A percentile compares a stretch with the other conserved stretches of the same genome.
phyloP scores from a whole-genome alignment of 2,888 invertebrate species.

The Euzophera pinguis region DNA sequence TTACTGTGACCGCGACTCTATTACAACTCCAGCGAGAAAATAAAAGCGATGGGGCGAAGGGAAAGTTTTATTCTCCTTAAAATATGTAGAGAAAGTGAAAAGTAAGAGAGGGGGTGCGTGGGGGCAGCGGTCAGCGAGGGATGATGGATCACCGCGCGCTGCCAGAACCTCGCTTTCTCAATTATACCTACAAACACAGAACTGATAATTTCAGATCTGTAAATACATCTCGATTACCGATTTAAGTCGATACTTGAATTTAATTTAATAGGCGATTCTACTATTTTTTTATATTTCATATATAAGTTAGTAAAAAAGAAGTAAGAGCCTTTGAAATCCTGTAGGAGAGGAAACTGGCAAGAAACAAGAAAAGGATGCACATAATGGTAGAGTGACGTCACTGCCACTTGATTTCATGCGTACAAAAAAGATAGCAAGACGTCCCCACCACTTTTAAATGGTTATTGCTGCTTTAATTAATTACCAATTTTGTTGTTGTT shows the following conservation, averaged over 20 bases:
- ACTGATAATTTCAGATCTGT: conserved; percentile 48
- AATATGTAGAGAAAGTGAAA: conserved; percentile 81
- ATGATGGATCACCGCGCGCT: conserved; percentile 77
- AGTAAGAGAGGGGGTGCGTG: conserved; percentile 65
- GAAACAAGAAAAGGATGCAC: no score
- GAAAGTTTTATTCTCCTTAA: conserved; percentile 79
- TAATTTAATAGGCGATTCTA: not conserved
- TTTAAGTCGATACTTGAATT: not conserved
- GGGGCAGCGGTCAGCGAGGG: conserved; percentile 71
- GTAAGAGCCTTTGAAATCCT: no score
- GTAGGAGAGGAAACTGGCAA: no score
- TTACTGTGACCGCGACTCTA: conserved; percentile 46
- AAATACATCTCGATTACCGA: not conserved
- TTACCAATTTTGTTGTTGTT: no score
- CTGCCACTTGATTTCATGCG: no score
- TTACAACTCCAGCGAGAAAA: conserved; percentile 59
- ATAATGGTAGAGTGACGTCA: no score
- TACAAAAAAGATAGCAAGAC: no score
- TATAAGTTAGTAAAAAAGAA: no score
- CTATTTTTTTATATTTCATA: not conserved
- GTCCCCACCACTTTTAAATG: no score
- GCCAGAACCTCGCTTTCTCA: conserved; percentile 60
- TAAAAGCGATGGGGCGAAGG: conserved; percentile 60
- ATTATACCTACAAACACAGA: conserved; percentile 65
- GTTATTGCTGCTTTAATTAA: no score